A percentile compares a stretch with the other conserved stretches of the same genome.
These are phyloP conservation scores for Hypsibius dujardini DNA, from an alignment of 1,140 invertebrate species.

Conservation along the genomic window DNA sequence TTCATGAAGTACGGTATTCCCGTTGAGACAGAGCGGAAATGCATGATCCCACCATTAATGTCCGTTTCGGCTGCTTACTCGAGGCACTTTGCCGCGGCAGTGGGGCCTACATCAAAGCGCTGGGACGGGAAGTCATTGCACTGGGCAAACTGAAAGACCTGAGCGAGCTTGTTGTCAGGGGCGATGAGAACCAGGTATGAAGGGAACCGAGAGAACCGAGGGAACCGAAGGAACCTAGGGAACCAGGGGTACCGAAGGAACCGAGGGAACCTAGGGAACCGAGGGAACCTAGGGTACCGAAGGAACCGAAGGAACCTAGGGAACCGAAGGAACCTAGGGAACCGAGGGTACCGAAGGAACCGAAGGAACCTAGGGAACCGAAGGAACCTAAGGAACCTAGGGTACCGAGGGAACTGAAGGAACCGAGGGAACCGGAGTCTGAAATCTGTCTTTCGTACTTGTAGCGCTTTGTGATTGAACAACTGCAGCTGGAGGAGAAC, in stretches of 20 bases:
- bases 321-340: too few species aligned
- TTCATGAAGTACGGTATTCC: too few species aligned
- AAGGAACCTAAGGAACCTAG: too few species aligned
- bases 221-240: too few species aligned
- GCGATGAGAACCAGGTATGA: neutral
- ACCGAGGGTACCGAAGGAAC: too few species aligned
- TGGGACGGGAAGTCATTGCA: slow-evolving; percentile 67
- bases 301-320: too few species aligned
- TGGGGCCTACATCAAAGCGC: slow-evolving; percentile 57
- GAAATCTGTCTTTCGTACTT: neutral
- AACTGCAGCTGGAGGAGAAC: neutral
- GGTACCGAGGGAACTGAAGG: too few species aligned
- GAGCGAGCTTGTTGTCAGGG: slow-evolving; percentile 30
- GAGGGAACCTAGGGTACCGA: too few species aligned
- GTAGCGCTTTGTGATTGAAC: neutral
- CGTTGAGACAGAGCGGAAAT: slow-evolving; percentile 36
- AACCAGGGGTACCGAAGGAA: too few species aligned
- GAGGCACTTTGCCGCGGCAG: slow-evolving; percentile 84
- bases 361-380: too few species aligned
- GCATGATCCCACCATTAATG: slow-evolving; percentile 33
- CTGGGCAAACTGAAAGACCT: slow-evolving; percentile 64
- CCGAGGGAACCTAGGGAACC: too few species aligned
- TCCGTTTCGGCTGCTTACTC: slow-evolving; percentile 72
- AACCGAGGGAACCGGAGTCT: too few species aligned
- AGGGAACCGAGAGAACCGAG: neutral